These are phyloP conservation scores for Sebastes hubbsi DNA, from an alignment of 2,797 vertebrate species.

Conservation along the genomic window DNA sequence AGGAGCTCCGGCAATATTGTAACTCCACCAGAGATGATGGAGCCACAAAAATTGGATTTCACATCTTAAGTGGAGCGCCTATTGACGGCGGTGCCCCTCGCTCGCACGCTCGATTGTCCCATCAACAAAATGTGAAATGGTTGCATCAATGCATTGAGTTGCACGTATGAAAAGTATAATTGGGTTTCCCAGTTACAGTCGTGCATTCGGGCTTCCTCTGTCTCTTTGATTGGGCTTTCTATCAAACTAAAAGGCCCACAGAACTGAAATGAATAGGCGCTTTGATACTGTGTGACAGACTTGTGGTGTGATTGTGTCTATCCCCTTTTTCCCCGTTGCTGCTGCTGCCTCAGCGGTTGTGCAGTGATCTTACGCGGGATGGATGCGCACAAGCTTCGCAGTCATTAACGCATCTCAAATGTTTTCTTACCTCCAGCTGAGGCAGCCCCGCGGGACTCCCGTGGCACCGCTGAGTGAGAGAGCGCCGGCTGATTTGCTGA, in stretches of 20 bases:
- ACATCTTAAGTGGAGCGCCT: slow-evolving; percentile 30
- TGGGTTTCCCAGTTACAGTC: slow-evolving; percentile 21
- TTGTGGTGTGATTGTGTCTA: slow-evolving; percentile 23
- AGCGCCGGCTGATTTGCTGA: slow-evolving; percentile 51
- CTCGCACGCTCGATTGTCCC: slow-evolving; percentile 42
- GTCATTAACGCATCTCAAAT: slow-evolving; percentile 63
- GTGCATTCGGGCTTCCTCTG: background rate
- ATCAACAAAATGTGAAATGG: slow-evolving; percentile 54
- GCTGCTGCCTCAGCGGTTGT: slow-evolving; percentile 16
- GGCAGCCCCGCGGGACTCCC: slow-evolving; percentile 43
- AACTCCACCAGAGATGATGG: slow-evolving; percentile 29
- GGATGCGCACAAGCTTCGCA: slow-evolving; percentile 6
- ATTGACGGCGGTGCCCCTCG: slow-evolving; percentile 25
- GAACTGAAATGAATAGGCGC: slow-evolving; percentile 33
- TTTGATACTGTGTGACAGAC: slow-evolving; percentile 17
- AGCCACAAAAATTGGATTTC: slow-evolving; percentile 65
- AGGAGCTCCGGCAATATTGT: slow-evolving; percentile 31
- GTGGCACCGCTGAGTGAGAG: slow-evolving; percentile 48
- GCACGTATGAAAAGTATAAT: slow-evolving; percentile 27
- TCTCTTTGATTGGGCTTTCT: slow-evolving; percentile 40
- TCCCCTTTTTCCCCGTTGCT: background rate
- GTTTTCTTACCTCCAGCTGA: slow-evolving; percentile 68
- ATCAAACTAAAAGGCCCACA: slow-evolving; percentile 25
- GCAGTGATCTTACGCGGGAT: background rate
- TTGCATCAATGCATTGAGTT: slow-evolving; percentile 22